These are phyloP conservation scores for Artibeus lituratus DNA, from an alignment of 2,797 vertebrate genomes.

Conservation along the genomic window DNA sequence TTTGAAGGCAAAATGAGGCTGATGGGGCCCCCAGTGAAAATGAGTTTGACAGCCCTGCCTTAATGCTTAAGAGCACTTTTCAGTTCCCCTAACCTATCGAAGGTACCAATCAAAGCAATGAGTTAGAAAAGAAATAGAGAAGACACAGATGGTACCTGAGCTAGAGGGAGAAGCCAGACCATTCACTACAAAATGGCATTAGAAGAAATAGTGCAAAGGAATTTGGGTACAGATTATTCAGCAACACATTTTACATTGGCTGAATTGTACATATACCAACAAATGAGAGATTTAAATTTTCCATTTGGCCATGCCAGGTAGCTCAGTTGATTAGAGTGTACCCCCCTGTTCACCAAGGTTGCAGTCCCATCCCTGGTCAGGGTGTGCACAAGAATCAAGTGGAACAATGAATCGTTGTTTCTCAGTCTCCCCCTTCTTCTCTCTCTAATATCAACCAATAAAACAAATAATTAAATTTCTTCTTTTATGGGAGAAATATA, in stretches of 20 bases:
- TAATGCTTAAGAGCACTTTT: neutral
- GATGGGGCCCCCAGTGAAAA: too few relatives aligned
- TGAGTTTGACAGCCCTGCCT: neutral
- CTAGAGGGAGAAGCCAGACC: neutral
- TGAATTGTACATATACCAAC: neutral
- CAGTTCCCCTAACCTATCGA: neutral
- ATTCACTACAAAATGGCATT: neutral
- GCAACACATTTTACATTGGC: neutral
- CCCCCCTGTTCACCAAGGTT: too few relatives aligned
- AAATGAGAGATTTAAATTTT: neutral
- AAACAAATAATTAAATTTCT: neutral
- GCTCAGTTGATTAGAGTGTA: too few relatives aligned
- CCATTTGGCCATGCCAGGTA: neutral
- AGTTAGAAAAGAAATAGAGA: neutral
- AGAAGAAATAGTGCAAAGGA: neutral
- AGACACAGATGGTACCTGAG: neutral
- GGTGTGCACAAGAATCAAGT: too few relatives aligned
- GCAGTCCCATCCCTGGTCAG: too few relatives aligned
- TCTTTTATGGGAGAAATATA: neutral
- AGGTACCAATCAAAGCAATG: neutral
- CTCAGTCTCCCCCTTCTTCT: too few relatives aligned
- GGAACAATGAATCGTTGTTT: too few relatives aligned
- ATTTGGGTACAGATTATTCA: neutral
- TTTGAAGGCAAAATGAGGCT: too few relatives aligned
- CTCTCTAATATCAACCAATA: too few relatives aligned